Evolutionary conservation across 2,797 vertebrate species (phyloP).

Genomic region (Iguana delicatissima): DNA sequence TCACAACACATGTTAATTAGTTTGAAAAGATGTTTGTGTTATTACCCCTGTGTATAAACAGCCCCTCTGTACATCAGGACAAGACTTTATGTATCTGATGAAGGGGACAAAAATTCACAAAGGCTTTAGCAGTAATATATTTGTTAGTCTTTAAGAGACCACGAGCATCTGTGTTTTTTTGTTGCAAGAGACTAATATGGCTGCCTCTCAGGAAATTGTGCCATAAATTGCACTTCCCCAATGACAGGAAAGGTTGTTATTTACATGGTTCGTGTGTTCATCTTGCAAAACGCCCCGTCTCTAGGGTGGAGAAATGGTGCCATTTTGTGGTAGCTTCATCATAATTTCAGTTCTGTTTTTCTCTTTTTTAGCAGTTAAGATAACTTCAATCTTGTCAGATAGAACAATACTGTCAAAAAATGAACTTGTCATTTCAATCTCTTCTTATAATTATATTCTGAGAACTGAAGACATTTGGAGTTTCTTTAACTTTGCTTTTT

Average conservation of each 20-base stretch:
- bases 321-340: slow-evolving; percentile 73
- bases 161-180: background rate
- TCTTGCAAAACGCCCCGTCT: slow-evolving; percentile 30
- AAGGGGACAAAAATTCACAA: background rate
- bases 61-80: background rate
- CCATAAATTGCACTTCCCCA: accelerated
- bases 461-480: slow-evolving; percentile 57
- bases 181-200: background rate
- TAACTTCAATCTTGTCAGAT: slow-evolving; percentile 72
- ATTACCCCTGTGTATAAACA: background rate
- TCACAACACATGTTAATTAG: no score
- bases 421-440: slow-evolving; percentile 70
- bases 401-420: slow-evolving; percentile 74
- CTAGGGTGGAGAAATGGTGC: slow-evolving; percentile 59
- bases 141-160: background rate
- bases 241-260: slow-evolving; percentile 39
- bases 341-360: slow-evolving; percentile 72
- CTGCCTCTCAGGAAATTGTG: slow-evolving; percentile 6
- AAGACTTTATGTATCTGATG: background rate
- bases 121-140: background rate
- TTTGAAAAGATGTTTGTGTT: no score
- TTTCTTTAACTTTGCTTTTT: slow-evolving; percentile 52
- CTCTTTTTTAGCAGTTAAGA: slow-evolving; percentile 69
- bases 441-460: slow-evolving; percentile 63
- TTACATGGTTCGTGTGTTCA: slow-evolving; percentile 15